A percentile compares a stretch with the other conserved stretches of the same genome.
Conservation (phyloP, 2,113 vertebrate genomes). For the Pardalotus punctatus region DNA sequence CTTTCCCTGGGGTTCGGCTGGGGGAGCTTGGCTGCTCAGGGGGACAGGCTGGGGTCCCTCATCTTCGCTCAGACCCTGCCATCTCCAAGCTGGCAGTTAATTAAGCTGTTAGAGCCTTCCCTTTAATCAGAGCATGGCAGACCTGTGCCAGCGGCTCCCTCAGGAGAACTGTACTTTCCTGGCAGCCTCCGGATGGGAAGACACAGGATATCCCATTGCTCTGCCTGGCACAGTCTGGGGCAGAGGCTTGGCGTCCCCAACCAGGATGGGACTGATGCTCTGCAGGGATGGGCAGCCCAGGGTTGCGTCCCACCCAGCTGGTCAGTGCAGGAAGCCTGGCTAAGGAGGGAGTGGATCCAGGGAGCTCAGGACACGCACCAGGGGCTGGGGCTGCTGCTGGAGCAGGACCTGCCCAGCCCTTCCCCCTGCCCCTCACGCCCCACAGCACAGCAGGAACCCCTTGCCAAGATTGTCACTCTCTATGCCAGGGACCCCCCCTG, state of each 20-base stretch:
- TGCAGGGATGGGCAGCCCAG: not conserved
- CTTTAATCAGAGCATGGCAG: not conserved
- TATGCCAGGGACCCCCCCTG: not conserved
- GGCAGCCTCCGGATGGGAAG: not conserved
- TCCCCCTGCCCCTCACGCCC: not conserved
- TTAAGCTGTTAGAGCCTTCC: not conserved
- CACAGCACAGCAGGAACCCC: not conserved
- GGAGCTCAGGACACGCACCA: fast-evolving
- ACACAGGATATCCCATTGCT: not conserved
- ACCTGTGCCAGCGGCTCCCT: not conserved
- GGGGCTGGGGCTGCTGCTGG: not conserved
- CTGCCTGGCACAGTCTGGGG: not conserved
- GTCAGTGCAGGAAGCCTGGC: not conserved
- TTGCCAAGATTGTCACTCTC: not conserved
- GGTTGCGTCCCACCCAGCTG: not conserved
- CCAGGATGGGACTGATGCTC: not conserved
- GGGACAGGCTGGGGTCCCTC: not conserved
- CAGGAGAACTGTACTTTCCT: not conserved
- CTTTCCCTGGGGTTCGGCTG: not conserved
- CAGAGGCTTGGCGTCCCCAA: not conserved
- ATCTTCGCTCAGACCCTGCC: not conserved
- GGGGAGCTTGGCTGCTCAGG: not conserved
- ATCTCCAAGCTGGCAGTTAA: not conserved
- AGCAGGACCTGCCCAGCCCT: not conserved
- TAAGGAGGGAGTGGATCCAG: not conserved